phyloP scores from a whole-genome alignment of 2,113 vertebrate genomes.

The Empidonax alnorum region DNA sequence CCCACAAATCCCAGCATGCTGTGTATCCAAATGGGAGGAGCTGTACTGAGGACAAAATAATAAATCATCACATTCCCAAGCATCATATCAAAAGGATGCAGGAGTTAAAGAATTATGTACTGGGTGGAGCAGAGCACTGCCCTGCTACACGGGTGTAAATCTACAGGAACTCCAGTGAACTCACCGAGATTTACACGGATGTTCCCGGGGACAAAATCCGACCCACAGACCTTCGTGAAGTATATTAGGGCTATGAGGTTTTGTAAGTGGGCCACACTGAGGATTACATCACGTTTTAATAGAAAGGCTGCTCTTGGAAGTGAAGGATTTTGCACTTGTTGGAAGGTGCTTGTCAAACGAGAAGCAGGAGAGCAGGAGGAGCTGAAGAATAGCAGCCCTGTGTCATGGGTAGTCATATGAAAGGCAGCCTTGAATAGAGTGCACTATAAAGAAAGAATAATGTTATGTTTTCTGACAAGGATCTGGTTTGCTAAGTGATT shows the following conservation, averaged over 20 bases:
- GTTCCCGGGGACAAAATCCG: background rate
- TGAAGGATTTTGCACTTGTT: slow-evolving; percentile 42
- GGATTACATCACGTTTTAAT: slow-evolving; percentile 33
- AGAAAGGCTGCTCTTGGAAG: slow-evolving; percentile 28
- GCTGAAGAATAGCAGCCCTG: slow-evolving; percentile 56
- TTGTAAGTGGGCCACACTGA: background rate
- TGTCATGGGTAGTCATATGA: slow-evolving; percentile 36
- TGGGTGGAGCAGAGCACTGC: background rate
- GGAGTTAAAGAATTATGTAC: background rate
- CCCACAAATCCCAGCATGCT: background rate
- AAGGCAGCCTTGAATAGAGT: slow-evolving; percentile 59
- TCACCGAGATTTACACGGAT: background rate
- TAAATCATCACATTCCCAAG: background rate
- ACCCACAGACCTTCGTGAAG: background rate
- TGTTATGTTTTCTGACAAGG: slow-evolving; percentile 65
- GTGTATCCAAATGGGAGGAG: background rate
- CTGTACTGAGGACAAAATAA: background rate
- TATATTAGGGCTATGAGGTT: background rate
- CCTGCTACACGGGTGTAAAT: background rate
- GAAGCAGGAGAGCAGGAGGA: slow-evolving; percentile 43
- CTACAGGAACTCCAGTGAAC: background rate
- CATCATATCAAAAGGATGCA: background rate
- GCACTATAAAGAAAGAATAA: slow-evolving; percentile 61
- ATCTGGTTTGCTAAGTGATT: slow-evolving; percentile 62
- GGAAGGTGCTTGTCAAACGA: slow-evolving; percentile 51